Percentiles rank a stretch among this genome's conserved stretches.
These are phyloP conservation scores for Agriopis aurantiaria DNA, from an alignment of 2,888 invertebrate species.

Conservation along the genomic window DNA sequence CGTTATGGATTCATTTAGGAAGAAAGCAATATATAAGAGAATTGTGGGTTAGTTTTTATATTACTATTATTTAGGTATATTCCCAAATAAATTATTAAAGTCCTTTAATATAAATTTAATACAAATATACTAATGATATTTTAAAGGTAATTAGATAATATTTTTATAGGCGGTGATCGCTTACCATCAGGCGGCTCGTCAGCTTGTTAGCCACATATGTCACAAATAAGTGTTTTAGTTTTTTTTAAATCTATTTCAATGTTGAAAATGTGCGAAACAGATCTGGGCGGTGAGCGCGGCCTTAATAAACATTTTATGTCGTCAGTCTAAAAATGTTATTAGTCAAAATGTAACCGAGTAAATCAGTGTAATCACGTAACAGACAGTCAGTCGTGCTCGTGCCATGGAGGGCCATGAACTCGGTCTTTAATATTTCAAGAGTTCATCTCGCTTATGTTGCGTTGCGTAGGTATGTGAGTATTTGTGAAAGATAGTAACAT, in stretches of 20 bases:
- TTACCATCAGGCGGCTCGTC: too few species aligned
- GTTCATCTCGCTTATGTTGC: constrained; percentile 72
- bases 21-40: neutral
- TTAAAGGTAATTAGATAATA: too few species aligned
- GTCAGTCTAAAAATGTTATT: neutral
- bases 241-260: too few species aligned
- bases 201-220: too few species aligned
- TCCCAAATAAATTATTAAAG: neutral
- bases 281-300: too few species aligned
- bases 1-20: constrained; percentile 10
- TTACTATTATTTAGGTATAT: neutral
- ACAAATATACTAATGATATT: too few species aligned
- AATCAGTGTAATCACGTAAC: constrained; percentile 38
- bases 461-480: constrained; percentile 37
- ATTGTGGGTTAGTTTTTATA: neutral
- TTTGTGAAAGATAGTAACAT: constrained; percentile 10
- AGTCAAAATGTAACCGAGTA: constrained; percentile 8
- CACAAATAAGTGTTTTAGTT: too few species aligned
- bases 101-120: neutral
- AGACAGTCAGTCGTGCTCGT: constrained; percentile 60
- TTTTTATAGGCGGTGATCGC: too few species aligned
- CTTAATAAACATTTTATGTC: constrained; percentile 37
- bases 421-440: constrained; percentile 71
- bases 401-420: constrained; percentile 79
- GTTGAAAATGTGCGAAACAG: too few species aligned